Evolutionary conservation across 2,113 vertebrate species (phyloP).

Genomic region (Leiothrix lutea): DNA sequence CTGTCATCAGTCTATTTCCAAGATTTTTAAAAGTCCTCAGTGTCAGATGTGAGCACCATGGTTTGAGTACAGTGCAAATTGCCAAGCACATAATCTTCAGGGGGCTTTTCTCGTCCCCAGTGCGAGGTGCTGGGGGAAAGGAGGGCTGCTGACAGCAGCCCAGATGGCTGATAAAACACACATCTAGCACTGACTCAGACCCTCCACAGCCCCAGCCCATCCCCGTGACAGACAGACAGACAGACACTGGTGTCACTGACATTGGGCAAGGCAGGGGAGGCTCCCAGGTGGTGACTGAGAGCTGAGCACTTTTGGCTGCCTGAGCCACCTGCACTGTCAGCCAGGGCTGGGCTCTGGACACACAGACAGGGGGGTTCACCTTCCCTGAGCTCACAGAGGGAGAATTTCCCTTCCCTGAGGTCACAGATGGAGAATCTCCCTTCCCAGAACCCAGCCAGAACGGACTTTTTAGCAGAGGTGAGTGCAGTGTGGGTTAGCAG

Average conservation of each 20-base stretch:
- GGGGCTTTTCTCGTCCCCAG: not conserved
- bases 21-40: not conserved
- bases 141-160: not conserved
- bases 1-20: not conserved
- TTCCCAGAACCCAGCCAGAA: conserved; percentile 32
- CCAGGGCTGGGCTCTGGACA: not conserved
- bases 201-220: not conserved
- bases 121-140: not conserved
- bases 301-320: not conserved
- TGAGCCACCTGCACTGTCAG: not conserved
- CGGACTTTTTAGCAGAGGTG: not conserved
- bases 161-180: not conserved
- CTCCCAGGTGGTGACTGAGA: not conserved
- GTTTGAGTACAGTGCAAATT: not conserved
- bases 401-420: conserved; percentile 12
- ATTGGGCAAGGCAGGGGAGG: not conserved
- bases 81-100: not conserved
- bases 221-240: not conserved
- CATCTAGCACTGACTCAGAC: not conserved
- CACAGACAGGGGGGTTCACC: not conserved
- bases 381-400: not conserved
- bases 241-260: conserved; percentile 12
- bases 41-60: not conserved
- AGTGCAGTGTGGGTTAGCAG: not conserved
- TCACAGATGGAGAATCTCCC: not conserved